Conservation (phyloP, 2,888 invertebrate genomes). For the Eristalinus aeneus region DNA sequence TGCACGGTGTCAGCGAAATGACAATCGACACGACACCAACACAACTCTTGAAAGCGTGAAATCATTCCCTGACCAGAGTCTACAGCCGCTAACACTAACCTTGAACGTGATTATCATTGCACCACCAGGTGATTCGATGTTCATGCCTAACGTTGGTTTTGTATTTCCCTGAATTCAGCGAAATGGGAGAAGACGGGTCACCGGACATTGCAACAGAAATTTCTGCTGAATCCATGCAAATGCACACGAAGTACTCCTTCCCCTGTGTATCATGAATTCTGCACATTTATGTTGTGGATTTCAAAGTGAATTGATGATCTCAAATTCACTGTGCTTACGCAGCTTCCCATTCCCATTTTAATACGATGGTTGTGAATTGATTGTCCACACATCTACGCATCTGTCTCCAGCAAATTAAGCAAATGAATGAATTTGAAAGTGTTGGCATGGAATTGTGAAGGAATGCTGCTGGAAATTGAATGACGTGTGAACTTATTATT, state of each 20-base stretch:
- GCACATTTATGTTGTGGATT: not conserved
- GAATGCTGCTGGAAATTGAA: not conserved
- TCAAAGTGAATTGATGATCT: not conserved
- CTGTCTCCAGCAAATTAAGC: not conserved
- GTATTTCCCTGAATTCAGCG: not conserved
- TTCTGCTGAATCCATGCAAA: not conserved
- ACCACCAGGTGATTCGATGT: conserved; percentile 24
- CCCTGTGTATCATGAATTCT: not conserved
- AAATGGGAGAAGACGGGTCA: not conserved
- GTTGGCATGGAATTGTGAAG: not conserved
- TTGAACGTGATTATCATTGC: conserved; percentile 58
- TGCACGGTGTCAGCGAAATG: conserved; percentile 23
- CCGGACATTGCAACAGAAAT: not conserved
- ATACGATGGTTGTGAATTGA: conserved; percentile 21
- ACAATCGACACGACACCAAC: conserved; percentile 2
- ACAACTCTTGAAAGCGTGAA: conserved; percentile 8
- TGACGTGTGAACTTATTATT: not conserved
- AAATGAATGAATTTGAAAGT: not conserved
- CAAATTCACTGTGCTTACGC: not conserved
- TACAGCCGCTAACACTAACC: conserved; percentile 15
- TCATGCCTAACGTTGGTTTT: not conserved
- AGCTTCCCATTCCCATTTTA: not conserved
- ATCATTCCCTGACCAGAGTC: conserved; percentile 20
- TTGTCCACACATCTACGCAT: not conserved
- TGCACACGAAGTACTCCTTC: not conserved